Base-by-base conservation (phyloP, 92 coral and sea anemone genomes). In the Phenganax marumi region DNA sequence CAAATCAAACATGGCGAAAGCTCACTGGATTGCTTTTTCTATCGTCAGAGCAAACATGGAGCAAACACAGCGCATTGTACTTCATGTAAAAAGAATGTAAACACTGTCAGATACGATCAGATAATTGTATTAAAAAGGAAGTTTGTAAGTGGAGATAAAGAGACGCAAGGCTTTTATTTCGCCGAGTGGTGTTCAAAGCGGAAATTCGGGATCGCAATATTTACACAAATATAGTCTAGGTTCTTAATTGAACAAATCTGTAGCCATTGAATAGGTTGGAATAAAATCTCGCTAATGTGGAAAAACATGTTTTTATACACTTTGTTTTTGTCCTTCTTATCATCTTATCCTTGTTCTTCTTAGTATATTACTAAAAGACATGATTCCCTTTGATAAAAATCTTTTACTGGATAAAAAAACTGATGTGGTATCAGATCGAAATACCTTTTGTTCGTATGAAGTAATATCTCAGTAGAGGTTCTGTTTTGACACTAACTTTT, bases 41-140 rank as follows among this genome's bases (percentile, higher is more conserved):
- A 19, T n/a, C 49, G 50, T 66, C 6, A 66, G 16, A 25, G 18
- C 72, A 23, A 33, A 33, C 5, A 33, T 0, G 24, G 16, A 25
- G 18, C 72, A 23, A 33, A 33, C 5, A 33, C 43, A 33, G 43
- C 5, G 43, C 5, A 23, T 66, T 66, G 72, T 66, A 14, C 50
- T 66, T 11, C 72, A 17, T 66, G 72, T 66, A 66, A 66, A 66
- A 47, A 66, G 43, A 33, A 1, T 33, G 8, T 2, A 33, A 66
- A 47, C 72, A 66, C 49, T n/a, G 48, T 49, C n/a, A 66, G 72
- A 66, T 66, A 66, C 43, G 50, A 66, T 66, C 72, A 49, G 72
- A 66, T 66, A 66, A 66, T 66, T 66, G 51, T 49, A 10, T 1
- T 33, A 10, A 66, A 66, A 66, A 66, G 72, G 72, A 66, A 66